Evolutionary conservation across 2,797 vertebrate species (phyloP).

Genomic region (Sebastolobus altivelis): DNA sequence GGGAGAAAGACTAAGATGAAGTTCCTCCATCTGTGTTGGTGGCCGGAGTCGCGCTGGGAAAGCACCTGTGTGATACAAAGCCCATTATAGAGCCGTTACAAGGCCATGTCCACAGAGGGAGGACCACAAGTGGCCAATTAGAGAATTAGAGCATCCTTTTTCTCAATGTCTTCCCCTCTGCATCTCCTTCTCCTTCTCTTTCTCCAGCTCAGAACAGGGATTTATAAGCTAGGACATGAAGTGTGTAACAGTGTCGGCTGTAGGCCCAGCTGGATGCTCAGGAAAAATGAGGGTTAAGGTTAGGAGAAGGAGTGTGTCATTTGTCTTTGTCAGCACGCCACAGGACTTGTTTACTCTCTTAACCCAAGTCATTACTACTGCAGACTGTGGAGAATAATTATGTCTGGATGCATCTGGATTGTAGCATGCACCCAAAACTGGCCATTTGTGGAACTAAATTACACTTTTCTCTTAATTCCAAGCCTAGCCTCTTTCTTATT

Average conservation of each 20-base stretch:
- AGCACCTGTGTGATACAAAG: constrained; percentile 67
- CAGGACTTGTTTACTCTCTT: constrained; percentile 69
- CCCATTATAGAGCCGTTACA: constrained; percentile 67
- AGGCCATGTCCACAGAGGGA: constrained; percentile 52
- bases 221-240: neutral
- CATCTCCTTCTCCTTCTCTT: constrained; percentile 14
- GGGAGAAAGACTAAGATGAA: constrained; percentile 56
- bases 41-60: constrained; percentile 42
- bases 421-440: constrained; percentile 21
- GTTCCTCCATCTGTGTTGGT: constrained; percentile 58
- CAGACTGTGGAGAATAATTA: constrained; percentile 63
- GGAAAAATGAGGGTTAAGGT: constrained; percentile 25
- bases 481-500: neutral
- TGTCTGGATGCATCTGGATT: constrained; percentile 48
- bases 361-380: constrained; percentile 60
- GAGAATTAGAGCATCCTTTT: constrained; percentile 63
- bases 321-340: constrained; percentile 65
- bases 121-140: constrained; percentile 72
- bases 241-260: neutral
- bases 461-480: constrained; percentile 35
- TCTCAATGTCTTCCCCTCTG: constrained; percentile 2
- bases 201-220: constrained; percentile 11
- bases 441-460: constrained; percentile 38
- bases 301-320: constrained; percentile 34
- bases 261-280: constrained; percentile 20